phyloP scores from a whole-genome alignment of 2,113 vertebrate species.

The Anoplopoma fimbria region DNA sequence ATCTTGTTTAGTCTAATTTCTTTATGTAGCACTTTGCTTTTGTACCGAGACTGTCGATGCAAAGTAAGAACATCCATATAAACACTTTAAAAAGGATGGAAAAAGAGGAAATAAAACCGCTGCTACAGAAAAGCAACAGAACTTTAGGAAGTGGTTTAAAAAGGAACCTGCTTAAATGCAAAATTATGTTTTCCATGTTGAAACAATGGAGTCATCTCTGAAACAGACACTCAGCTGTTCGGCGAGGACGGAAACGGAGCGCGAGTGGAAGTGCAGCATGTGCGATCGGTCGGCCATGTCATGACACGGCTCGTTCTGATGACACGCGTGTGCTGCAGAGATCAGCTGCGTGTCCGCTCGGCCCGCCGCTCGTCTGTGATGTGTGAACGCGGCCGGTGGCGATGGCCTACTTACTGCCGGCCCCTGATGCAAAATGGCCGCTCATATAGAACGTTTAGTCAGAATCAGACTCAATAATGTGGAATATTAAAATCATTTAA shows the following conservation, averaged over 20 bases:
- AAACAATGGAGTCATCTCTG: no score
- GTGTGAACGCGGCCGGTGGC: constrained; percentile 52
- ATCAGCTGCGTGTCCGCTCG: constrained; percentile 52
- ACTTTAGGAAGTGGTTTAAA: background rate
- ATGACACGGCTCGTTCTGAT: constrained; percentile 55
- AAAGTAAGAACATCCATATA: no score
- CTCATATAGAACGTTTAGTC: background rate
- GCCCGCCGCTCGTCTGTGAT: constrained; percentile 24
- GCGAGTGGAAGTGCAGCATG: constrained; percentile 19
- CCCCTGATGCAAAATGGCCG: constrained; percentile 42
- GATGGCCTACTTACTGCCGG: constrained; percentile 45
- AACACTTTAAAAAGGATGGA: no score
- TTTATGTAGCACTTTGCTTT: no score
- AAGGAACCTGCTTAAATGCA: no score
- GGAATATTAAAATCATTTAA: no score
- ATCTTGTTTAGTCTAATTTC: no score
- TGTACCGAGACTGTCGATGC: no score
- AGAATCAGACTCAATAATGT: background rate
- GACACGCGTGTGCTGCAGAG: constrained; percentile 39
- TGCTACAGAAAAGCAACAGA: background rate
- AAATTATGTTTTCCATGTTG: background rate
- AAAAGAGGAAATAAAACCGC: background rate
- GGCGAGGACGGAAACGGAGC: background rate
- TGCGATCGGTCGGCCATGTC: constrained; percentile 46
- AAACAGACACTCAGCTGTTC: no score